Evolutionary conservation across 1,140 invertebrate genomes (phyloP).

Genomic region (Euwallacea fornicatus): DNA sequence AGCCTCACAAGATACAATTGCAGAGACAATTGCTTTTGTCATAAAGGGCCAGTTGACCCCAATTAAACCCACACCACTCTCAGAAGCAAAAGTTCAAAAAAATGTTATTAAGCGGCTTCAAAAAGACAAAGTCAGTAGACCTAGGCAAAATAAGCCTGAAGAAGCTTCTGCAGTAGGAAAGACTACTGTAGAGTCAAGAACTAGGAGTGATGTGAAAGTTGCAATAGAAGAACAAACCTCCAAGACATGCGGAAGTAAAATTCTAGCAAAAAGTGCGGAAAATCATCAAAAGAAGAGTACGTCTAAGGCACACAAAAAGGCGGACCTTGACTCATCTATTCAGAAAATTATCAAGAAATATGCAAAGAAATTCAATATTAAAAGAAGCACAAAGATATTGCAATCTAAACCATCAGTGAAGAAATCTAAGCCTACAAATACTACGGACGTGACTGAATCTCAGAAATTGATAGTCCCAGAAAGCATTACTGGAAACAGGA

Average conservation of each 20-base stretch:
- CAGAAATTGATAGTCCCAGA: slow-evolving; percentile 9
- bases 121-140: neutral
- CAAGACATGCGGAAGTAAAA: neutral
- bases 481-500: no score
- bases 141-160: neutral
- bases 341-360: slow-evolving; percentile 22
- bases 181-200: no score
- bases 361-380: slow-evolving; percentile 21
- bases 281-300: neutral
- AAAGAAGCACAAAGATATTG: slow-evolving; percentile 5
- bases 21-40: slow-evolving; percentile 52
- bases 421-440: neutral
- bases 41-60: slow-evolving; percentile 52
- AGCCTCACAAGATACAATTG: slow-evolving; percentile 38
- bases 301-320: neutral
- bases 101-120: slow-evolving; percentile 1
- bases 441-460: neutral
- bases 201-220: no score
- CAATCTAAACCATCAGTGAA: neutral
- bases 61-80: slow-evolving; percentile 44
- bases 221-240: neutral
- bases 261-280: neutral
- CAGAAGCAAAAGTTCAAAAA: neutral
- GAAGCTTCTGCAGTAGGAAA: no score
- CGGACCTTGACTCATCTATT: slow-evolving; percentile 27